Conservation (phyloP, 2,113 vertebrate species). For the Anseranas semipalmata region DNA sequence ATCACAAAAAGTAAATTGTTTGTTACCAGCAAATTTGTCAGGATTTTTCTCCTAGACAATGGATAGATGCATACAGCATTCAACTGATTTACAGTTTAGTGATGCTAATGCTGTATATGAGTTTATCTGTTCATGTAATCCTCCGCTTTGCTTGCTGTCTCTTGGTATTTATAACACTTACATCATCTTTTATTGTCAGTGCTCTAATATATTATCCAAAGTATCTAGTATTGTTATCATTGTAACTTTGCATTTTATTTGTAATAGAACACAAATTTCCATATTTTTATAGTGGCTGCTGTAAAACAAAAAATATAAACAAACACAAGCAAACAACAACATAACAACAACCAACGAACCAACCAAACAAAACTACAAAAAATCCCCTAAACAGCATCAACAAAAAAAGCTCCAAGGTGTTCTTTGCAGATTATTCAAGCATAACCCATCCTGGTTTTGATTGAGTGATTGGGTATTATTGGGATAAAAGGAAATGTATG, state of each 20-base stretch:
- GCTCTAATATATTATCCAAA: neutral
- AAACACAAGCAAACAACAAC: neutral
- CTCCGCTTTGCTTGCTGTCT: neutral
- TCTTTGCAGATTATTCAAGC: neutral
- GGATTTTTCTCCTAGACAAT: neutral
- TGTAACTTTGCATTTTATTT: neutral
- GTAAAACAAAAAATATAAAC: neutral
- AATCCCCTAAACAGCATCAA: neutral
- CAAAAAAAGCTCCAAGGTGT: neutral
- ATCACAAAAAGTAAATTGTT: neutral
- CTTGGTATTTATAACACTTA: neutral
- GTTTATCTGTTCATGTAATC: neutral
- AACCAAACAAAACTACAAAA: neutral
- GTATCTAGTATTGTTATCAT: accelerated
- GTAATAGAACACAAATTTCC: neutral
- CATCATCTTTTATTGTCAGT: neutral
- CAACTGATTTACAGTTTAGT: neutral
- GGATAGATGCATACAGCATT: neutral
- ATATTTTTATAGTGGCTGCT: neutral
- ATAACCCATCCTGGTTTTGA: neutral
- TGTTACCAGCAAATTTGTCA: neutral
- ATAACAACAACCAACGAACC: neutral
- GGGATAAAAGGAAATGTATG: neutral
- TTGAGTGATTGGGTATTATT: neutral
- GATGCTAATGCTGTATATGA: neutral